Conservation (phyloP, 2,113 vertebrate genomes). For the Austrofundulus limnaeus region DNA sequence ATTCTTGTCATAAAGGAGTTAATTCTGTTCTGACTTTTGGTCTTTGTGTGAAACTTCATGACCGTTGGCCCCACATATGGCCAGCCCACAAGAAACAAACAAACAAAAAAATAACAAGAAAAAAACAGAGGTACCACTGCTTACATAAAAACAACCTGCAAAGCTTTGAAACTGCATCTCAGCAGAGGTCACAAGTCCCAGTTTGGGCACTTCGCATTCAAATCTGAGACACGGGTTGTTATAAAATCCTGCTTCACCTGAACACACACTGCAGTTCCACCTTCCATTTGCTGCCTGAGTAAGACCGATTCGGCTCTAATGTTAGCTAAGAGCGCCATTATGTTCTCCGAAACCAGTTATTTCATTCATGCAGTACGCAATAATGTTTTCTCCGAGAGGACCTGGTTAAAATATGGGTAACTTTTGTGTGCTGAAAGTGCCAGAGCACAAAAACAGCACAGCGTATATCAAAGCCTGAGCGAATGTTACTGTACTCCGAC, state of each 20-base stretch:
- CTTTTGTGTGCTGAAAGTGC: slow-evolving; percentile 69
- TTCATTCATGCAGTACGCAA: slow-evolving; percentile 61
- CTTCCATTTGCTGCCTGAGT: slow-evolving; percentile 26
- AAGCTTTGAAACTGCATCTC: slow-evolving; percentile 10
- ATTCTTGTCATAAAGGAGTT: no score
- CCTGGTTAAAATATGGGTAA: slow-evolving; percentile 69
- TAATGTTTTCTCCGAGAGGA: slow-evolving; percentile 59
- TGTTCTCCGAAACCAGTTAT: slow-evolving; percentile 54
- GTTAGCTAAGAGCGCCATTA: slow-evolving; percentile 66
- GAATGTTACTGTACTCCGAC: slow-evolving; percentile 65
- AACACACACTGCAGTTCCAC: slow-evolving; percentile 32
- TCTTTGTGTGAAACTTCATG: no score
- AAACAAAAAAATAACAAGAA: no score
- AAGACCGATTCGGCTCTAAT: slow-evolving; percentile 56
- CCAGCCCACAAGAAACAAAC: no score
- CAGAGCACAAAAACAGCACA: slow-evolving; percentile 58
- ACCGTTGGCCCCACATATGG: no score
- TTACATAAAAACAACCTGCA: slow-evolving; percentile 11
- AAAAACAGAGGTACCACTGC: no score
- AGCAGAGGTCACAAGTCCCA: not conserved
- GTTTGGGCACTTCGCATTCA: slow-evolving; percentile 22
- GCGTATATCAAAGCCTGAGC: slow-evolving; percentile 70
- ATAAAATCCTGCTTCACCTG: slow-evolving; percentile 29
- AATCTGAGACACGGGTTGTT: slow-evolving; percentile 13
- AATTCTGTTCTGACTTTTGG: no score